Conservation (phyloP, 2,797 vertebrate genomes). For the Bradypodion pumilum region DNA sequence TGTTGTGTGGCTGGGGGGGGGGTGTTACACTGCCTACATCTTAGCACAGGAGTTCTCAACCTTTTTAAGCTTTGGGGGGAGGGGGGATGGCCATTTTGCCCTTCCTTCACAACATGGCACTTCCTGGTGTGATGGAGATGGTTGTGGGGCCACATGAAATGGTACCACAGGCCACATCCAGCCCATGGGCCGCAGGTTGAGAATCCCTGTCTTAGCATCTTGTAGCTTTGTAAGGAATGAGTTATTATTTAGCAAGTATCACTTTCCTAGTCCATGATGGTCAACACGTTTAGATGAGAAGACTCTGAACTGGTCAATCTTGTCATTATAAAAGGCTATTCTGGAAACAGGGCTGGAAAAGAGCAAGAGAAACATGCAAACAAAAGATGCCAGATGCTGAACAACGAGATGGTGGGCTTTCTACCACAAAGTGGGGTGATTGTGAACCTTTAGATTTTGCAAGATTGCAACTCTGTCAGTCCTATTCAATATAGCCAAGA, state of each 20-base stretch:
- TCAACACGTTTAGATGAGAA: not conserved
- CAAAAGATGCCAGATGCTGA: not conserved
- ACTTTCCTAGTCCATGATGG: not conserved
- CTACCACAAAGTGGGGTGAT: not conserved
- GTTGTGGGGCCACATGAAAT: too few relatives aligned
- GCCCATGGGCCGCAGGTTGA: too few relatives aligned
- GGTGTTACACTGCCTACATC: not conserved
- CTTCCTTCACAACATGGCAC: too few relatives aligned
- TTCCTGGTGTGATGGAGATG: too few relatives aligned
- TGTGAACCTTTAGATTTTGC: not conserved
- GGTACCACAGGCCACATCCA: too few relatives aligned
- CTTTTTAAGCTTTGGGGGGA: too few relatives aligned
- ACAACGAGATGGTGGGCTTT: not conserved
- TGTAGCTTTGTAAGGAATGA: not conserved
- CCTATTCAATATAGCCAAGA: not conserved
- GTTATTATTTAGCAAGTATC: not conserved
- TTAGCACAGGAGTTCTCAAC: too few relatives aligned
- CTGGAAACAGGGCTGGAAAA: not conserved
- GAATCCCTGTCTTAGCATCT: not conserved
- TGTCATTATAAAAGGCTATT: not conserved
- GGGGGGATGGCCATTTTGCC: too few relatives aligned
- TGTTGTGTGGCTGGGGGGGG: not conserved
- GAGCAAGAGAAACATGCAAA: not conserved
- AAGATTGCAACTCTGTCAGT: not conserved
- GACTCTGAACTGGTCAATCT: too few relatives aligned